phyloP scores from a whole-genome alignment of 37 sponge, comb jelly and placozoan genomes.

The Hexactinellida sp. region DNA sequence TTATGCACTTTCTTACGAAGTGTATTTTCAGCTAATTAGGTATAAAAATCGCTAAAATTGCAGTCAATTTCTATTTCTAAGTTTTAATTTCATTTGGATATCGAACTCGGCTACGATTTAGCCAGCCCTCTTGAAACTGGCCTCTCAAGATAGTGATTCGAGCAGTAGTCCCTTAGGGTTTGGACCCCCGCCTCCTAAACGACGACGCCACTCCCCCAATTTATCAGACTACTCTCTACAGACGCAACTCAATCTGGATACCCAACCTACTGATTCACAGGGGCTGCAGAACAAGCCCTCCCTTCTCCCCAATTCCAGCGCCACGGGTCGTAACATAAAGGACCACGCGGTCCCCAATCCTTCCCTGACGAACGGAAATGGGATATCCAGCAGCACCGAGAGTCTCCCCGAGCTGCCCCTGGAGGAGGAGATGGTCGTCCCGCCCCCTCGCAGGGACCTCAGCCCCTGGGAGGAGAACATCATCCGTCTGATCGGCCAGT shows the following conservation, averaged over 20 bases:
- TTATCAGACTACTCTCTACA: not conserved
- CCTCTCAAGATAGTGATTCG: constrained; percentile 17
- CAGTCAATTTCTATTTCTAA: not conserved
- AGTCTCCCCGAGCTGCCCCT: not conserved
- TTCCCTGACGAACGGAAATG: not conserved
- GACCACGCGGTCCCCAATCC: not conserved
- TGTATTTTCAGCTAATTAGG: not conserved
- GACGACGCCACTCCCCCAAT: not conserved
- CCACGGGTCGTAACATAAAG: not conserved
- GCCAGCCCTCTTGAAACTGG: constrained; percentile 19
- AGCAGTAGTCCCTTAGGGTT: constrained; percentile 19
- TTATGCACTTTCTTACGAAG: not conserved
- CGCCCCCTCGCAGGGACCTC: not conserved
- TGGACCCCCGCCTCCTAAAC: constrained; percentile 18
- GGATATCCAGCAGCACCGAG: not conserved
- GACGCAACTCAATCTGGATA: not conserved
- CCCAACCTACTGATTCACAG: not conserved
- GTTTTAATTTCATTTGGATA: not conserved
- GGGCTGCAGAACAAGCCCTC: not conserved
- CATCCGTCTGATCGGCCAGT: constrained; percentile 84
- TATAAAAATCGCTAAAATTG: not conserved
- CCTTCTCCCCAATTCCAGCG: not conserved
- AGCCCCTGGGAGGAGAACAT: constrained; percentile 37
- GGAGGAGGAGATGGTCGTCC: not conserved
- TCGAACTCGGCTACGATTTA: constrained; percentile 7